Evolutionary conservation across 1,140 invertebrate species (phyloP), one percentile per base, ranked within the genome.

Genomic region (Drosophila sp.): DNA sequence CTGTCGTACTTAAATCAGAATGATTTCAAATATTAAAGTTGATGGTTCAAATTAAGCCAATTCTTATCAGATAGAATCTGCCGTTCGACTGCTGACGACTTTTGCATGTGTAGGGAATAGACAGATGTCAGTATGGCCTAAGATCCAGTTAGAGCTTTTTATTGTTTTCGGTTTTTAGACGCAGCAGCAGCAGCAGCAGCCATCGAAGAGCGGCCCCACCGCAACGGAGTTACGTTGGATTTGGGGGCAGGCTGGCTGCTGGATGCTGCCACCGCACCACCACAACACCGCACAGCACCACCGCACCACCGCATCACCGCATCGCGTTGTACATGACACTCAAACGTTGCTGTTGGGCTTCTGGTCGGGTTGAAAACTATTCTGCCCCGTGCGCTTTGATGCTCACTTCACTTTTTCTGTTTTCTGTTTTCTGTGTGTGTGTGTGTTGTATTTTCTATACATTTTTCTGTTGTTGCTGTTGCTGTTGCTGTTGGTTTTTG

Each of bases 81-180:
- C 4, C 27, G 27, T 29, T 29, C 4, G 6, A 8, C 32, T 50
- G 6, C 16, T 16, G 4, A 7, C n/a, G n/a, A 11, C 8, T 14
- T 34, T 11, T 41, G 5, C 29, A 13, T 32, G 32, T 46, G 72
- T 27, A 84, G 82, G 43, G 76, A 14, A 76, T 58, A 8, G 32
- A 36, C 38, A 6, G 6, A 8, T 14, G 45, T 64, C 74, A 14
- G 5, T 34, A 38, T 50, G 0, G 13, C 41, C 7, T 7, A 41
- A 72, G 32, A 27, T 62, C 29, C 46, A 6, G 38, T 71, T 71
- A 50, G 69, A 87, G 83, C 83, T 87, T 87, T 87, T 87, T 87
- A 87, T 87, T 87, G 83, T 87, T 87, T 87, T 87, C 76, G 82
- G 84, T 79, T 83, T 73, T 89, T 87, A 89, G 84, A 89, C 84